phyloP scores from a whole-genome alignment of 2,113 vertebrate genomes.

The Athene noctua region DNA sequence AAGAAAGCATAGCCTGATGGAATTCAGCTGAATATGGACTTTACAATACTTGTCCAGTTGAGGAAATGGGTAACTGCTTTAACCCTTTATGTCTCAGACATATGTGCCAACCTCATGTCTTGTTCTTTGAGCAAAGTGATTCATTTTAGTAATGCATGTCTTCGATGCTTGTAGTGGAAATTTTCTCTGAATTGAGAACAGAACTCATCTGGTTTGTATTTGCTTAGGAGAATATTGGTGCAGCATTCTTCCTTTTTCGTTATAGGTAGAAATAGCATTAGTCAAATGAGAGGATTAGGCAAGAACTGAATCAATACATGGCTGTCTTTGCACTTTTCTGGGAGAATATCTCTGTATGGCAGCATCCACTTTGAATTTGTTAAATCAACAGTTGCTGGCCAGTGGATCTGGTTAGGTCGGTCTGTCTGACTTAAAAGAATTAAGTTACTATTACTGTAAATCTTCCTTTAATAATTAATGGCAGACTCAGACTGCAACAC shows the following conservation, averaged over 20 bases:
- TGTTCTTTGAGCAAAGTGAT: neutral
- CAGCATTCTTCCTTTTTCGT: neutral
- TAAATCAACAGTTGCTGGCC: neutral
- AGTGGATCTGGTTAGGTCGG: neutral
- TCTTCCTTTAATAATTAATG: neutral
- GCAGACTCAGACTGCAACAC: neutral
- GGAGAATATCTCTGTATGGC: neutral
- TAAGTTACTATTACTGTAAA: neutral
- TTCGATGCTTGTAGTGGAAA: neutral
- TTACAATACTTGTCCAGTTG: constrained; percentile 13
- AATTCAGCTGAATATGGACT: constrained; percentile 62
- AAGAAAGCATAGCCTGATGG: constrained; percentile 66
- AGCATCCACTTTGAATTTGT: neutral
- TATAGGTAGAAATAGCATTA: neutral
- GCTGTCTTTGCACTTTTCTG: neutral
- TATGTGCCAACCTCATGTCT: neutral
- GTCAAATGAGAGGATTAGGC: neutral
- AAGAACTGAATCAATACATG: neutral
- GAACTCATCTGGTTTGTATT: neutral
- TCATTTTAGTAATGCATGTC: neutral
- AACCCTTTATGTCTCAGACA: constrained; percentile 24
- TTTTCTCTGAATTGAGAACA: neutral
- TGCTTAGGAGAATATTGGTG: neutral
- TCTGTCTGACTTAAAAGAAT: neutral
- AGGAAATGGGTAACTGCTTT: constrained; percentile 14